Evolutionary conservation across 2,113 vertebrate genomes (phyloP), one percentile per base, ranked within the genome.

Genomic region (Rousettus leschenaultii): DNA sequence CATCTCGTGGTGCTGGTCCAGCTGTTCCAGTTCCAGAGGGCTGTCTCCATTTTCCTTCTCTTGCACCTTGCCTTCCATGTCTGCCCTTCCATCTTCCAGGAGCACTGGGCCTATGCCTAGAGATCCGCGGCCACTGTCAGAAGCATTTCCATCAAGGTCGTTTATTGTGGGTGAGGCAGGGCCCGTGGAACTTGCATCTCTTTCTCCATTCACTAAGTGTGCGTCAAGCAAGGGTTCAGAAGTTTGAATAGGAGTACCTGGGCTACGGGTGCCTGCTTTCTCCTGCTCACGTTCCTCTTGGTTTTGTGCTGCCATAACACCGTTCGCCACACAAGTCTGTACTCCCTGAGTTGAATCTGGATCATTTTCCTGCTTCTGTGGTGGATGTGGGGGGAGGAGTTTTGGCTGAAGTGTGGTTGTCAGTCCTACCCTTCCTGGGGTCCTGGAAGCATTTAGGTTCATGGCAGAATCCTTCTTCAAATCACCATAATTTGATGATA

Each of bases 381-480:
- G 97, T 48, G 94, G 77, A 82, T 92, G 86, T 78, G 97, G 98
- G 94, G 93, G 91, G 30, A 57, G 94, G 96, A 95, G 88, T 94
- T 97, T 99, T 74, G 97, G 97, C 82, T 98, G 98, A 97, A 98
- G 95, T 96, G 97, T n/a, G 45, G 98, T 48, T 24, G 97, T 95
- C 88, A 97, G 73, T 66, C 96, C 97, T 88, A 97, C 97, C 97
- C 95, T 98, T 97, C 98, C 98, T 57, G 98, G 97, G 94, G 97
- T 95, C 95, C 98, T 98, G 92, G 98, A 35, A 78, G 96, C 84
- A 70, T 92, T 98, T 45, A 98, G 82, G 94, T 78, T 96, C 70
- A 95, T 71, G 45, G 98, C 97, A 85, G 97, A 63, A 33, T 98
- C 98, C 95, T 98, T 99, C 98, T 98, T 98, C 97, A 97, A 51